Conservation (phyloP, 2,113 vertebrate species). For the Gymnogyps californianus region DNA sequence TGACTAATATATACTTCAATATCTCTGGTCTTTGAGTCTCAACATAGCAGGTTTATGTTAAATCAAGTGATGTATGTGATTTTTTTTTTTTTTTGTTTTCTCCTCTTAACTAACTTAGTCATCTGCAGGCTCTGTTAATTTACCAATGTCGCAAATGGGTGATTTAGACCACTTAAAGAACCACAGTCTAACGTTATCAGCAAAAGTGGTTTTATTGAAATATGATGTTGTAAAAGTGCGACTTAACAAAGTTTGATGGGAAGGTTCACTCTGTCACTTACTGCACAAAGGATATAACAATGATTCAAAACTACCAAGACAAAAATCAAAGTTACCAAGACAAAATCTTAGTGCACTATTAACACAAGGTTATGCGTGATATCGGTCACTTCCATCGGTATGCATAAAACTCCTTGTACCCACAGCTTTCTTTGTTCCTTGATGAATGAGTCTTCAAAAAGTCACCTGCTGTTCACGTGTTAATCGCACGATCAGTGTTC, state of each 20-base stretch:
- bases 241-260: not conserved
- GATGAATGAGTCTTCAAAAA: not conserved
- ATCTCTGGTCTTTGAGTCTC: not conserved
- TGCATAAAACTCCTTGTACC: not conserved
- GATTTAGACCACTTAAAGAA: not conserved
- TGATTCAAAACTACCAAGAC: not conserved
- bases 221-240: not conserved
- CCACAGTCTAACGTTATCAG: not conserved
- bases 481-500: rapidly evolving
- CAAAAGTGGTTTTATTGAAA: not conserved
- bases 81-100: not conserved
- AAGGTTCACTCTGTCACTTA: not conserved
- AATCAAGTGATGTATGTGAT: not conserved
- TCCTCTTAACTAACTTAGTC: not conserved
- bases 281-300: not conserved
- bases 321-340: not conserved
- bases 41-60: not conserved
- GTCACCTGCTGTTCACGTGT: not conserved
- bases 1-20: not conserved
- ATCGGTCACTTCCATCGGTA: no score
- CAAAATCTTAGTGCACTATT: not conserved
- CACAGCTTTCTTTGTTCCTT: not conserved
- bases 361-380: rapidly evolving
- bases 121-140: not conserved
- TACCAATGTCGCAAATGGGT: no score